Conservation (phyloP, 2,888 invertebrate species). For the Stictocephala bisonia region DNA sequence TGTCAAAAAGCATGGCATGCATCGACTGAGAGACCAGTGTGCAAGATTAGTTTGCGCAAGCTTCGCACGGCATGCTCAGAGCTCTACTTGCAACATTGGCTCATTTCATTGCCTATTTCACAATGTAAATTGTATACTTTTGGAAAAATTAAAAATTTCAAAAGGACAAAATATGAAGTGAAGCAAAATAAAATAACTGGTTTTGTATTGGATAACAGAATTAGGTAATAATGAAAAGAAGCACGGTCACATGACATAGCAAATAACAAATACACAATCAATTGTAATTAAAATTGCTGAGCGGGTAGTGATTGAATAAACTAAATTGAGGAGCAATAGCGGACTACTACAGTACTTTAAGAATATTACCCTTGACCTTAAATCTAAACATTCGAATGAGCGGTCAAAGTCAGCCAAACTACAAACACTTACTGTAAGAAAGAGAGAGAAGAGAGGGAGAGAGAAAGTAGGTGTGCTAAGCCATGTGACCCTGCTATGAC, state of each 20-base stretch:
- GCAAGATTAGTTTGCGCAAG: conserved; percentile 51
- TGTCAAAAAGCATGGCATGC: conserved; percentile 55
- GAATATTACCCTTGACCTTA: conserved; percentile 41
- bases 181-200: conserved; percentile 68
- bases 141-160: not conserved
- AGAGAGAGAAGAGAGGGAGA: conserved; percentile 51
- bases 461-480: conserved; percentile 52
- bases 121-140: not conserved
- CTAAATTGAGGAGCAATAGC: conserved; percentile 16
- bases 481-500: conserved; percentile 54
- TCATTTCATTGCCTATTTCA: not conserved
- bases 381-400: conserved; percentile 42
- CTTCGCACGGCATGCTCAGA: conserved; percentile 57
- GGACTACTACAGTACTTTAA: conserved; percentile 40
- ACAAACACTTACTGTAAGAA: conserved; percentile 38
- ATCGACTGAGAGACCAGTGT: conserved; percentile 48
- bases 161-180: conserved; percentile 61
- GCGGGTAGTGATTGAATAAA: conserved; percentile 1
- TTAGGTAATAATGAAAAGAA: conserved; percentile 48
- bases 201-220: not conserved
- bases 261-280: conserved; percentile 44
- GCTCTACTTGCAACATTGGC: conserved; percentile 45
- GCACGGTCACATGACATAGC: conserved; percentile 58
- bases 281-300: conserved; percentile 7
- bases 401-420: conserved; percentile 45